A percentile compares a stretch with the other conserved stretches of the same genome.
phyloP scores from a whole-genome alignment of 2,113 vertebrate species.

The Peromyscus californicus region DNA sequence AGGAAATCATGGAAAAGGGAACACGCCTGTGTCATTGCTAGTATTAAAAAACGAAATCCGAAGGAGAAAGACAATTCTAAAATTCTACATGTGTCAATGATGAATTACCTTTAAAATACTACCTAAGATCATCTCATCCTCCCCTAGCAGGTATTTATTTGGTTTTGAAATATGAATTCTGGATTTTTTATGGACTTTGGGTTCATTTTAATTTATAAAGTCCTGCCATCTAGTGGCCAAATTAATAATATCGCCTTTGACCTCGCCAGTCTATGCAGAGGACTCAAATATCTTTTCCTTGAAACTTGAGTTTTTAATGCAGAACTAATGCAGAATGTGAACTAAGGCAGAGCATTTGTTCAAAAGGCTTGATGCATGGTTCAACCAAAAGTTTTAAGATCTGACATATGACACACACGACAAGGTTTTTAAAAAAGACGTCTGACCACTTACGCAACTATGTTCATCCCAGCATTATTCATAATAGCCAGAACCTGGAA shows the following conservation, averaged over 20 bases:
- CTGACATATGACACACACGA: not conserved
- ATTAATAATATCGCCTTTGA: not conserved
- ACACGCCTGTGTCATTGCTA: not conserved
- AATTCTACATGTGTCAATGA: not conserved
- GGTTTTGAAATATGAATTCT: not conserved
- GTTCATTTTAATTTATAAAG: conserved; percentile 32
- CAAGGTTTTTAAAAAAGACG: not conserved
- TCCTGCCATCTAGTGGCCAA: conserved; percentile 73
- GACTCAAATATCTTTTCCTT: not conserved
- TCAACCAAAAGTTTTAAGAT: conserved; percentile 16
- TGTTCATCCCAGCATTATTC: too few relatives aligned
- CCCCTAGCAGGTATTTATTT: not conserved
- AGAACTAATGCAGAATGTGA: not conserved
- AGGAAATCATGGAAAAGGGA: not conserved
- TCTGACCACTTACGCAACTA: not conserved
- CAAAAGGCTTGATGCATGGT: not conserved
- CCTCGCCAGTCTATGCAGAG: not conserved
- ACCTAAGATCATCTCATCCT: not conserved
- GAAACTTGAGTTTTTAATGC: not conserved
- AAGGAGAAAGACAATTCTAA: not conserved
- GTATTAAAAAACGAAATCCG: not conserved
- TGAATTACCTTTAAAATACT: not conserved
- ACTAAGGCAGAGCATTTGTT: not conserved
- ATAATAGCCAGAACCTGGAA: too few relatives aligned
- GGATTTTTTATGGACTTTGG: not conserved